Percentiles rank a stretch among this genome's conserved stretches.
phyloP scores from a whole-genome alignment of 2,797 vertebrate species.

The Alauda arvensis region DNA sequence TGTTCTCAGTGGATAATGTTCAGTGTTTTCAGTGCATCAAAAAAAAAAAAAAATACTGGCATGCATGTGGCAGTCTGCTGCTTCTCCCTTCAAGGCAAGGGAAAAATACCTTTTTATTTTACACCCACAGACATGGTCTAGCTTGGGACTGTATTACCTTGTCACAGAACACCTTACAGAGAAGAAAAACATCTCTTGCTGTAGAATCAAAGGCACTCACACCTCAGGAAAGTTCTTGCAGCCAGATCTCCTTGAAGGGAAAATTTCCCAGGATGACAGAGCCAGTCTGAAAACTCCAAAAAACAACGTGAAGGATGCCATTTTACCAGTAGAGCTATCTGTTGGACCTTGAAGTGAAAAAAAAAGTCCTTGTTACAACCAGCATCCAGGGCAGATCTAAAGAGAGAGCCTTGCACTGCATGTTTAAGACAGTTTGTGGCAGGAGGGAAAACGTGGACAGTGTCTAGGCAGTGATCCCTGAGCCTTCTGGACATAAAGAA shows the following conservation, averaged over 20 bases:
- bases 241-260: neutral
- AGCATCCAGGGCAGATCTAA: neutral
- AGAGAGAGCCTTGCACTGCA: neutral
- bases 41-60: neutral
- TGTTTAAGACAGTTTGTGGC: neutral
- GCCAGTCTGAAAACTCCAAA: neutral
- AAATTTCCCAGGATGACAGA: neutral
- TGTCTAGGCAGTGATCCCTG: neutral
- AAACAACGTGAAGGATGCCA: neutral
- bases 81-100: neutral
- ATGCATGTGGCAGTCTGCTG: neutral
- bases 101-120: neutral
- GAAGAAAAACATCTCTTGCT: neutral
- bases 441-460: fast-evolving
- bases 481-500: neutral
- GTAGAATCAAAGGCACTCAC: neutral
- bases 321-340: neutral
- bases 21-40: neutral
- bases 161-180: neutral
- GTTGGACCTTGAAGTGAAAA: neutral
- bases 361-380: neutral
- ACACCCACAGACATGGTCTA: neutral
- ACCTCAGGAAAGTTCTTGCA: neutral
- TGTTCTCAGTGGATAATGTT: neutral
- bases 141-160: neutral